These are phyloP conservation scores for Myotis brandtii DNA, from an alignment of 2,113 vertebrate species.

Conservation along the genomic window DNA sequence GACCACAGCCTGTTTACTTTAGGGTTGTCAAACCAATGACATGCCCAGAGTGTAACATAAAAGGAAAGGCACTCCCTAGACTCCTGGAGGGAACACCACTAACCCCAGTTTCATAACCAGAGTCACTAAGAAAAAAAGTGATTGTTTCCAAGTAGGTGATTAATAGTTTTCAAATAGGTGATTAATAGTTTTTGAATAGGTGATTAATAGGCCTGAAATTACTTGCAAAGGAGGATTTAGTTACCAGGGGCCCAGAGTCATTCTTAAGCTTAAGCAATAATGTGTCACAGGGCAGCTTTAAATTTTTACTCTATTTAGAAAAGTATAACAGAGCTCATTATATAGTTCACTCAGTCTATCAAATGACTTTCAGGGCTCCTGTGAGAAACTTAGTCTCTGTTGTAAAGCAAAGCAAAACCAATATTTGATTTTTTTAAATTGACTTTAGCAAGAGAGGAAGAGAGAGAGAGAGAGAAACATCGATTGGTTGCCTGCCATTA, in stretches of 20 bases:
- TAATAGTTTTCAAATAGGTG: not conserved
- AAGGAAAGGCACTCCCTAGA: not conserved
- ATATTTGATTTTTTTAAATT: not conserved
- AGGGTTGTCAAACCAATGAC: not conserved
- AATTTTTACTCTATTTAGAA: slow-evolving; percentile 5
- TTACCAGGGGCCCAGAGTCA: not conserved
- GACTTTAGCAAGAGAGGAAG: too few relatives aligned
- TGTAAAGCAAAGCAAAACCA: not conserved
- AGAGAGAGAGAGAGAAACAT: too few relatives aligned
- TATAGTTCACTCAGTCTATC: not conserved
- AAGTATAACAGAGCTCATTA: not conserved
- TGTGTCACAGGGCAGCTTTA: slow-evolving; percentile 5
- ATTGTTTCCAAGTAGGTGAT: not conserved
- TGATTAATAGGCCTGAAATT: slow-evolving; percentile 65
- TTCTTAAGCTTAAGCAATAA: slow-evolving; percentile 12
- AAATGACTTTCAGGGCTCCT: not conserved
- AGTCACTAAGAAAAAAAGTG: not conserved
- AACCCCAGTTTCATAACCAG: slow-evolving; percentile 11
- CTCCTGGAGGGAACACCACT: not conserved
- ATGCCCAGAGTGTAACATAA: not conserved
- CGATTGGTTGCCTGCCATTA: not conserved
- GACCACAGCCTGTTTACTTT: not conserved
- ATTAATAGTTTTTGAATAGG: slow-evolving; percentile 38
- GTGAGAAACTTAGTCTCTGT: not conserved
- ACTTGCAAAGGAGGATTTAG: slow-evolving; percentile 28